phyloP scores from a whole-genome alignment of 2,797 vertebrate species.

The Cebuella pygmaea region DNA sequence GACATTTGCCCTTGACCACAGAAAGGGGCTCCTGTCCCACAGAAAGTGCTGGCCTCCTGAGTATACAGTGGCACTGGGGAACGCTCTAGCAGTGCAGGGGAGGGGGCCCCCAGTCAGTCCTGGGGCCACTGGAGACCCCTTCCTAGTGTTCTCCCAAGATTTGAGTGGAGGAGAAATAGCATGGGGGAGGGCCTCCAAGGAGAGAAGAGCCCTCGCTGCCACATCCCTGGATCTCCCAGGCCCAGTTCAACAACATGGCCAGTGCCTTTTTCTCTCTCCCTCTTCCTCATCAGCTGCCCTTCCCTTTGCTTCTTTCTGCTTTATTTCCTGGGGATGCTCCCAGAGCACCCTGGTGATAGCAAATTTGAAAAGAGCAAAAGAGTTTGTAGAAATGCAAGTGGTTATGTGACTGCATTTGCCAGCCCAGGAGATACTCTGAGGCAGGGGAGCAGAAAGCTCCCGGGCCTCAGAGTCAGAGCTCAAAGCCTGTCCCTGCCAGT shows the following conservation, averaged over 20 bases:
- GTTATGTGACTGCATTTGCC: background rate
- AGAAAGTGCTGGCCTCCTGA: background rate
- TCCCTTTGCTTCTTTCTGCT: background rate
- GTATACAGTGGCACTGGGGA: rapidly evolving
- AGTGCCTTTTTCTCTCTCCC: background rate
- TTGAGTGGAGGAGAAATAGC: background rate
- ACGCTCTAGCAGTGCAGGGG: background rate
- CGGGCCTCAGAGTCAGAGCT: background rate
- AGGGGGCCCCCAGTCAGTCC: too few relatives aligned
- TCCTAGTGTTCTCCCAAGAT: background rate
- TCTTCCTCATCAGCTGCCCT: background rate
- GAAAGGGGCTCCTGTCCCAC: background rate
- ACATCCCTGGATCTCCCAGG: background rate
- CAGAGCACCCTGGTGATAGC: background rate
- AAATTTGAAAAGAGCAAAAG: background rate
- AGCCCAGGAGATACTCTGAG: background rate
- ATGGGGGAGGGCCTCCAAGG: too few relatives aligned
- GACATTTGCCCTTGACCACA: background rate
- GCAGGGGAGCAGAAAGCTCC: background rate
- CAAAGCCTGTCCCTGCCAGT: background rate
- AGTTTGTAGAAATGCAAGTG: background rate
- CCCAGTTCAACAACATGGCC: background rate
- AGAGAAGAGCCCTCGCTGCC: background rate
- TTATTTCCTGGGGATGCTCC: background rate
- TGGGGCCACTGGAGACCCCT: background rate